Conservation (phyloP, 1,140 invertebrate genomes). For the Oncopeltus fasciatus region DNA sequence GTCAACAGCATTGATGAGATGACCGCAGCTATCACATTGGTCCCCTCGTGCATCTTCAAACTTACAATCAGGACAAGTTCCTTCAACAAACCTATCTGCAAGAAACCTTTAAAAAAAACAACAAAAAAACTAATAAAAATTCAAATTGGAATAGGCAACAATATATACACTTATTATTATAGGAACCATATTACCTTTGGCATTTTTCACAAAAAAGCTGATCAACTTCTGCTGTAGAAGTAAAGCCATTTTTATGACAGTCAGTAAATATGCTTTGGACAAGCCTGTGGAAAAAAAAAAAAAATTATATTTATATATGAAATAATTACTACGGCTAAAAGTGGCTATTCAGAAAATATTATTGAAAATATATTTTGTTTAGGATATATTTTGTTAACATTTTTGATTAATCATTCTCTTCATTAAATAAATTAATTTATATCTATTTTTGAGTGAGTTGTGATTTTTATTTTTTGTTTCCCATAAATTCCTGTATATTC, state of each 20-base stretch:
- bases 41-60: conserved; percentile 93
- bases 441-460: too few species aligned
- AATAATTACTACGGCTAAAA: not conserved
- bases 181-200: conserved; percentile 41
- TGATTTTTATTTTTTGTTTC: too few species aligned
- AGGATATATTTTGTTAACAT: too few species aligned
- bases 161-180: not conserved
- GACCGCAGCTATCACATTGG: conserved; percentile 96
- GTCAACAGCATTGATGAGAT: conserved; percentile 89
- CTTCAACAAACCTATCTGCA: conserved; percentile 84
- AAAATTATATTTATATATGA: conserved; percentile 7
- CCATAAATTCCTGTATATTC: too few species aligned
- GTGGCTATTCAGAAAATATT: too few species aligned
- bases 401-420: too few species aligned
- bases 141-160: not conserved
- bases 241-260: conserved; percentile 70
- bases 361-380: too few species aligned
- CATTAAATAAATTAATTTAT: too few species aligned
- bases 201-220: conserved; percentile 86
- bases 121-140: not conserved
- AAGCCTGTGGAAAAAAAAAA: conserved; percentile 43
- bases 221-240: conserved; percentile 70
- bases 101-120: conserved; percentile 35
- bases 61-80: conserved; percentile 85
- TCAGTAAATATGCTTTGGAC: conserved; percentile 74